Evolutionary conservation across 2,888 invertebrate species (phyloP), one percentile per base, ranked within the genome.

Genomic region (Cartodere bifasciata): DNA sequence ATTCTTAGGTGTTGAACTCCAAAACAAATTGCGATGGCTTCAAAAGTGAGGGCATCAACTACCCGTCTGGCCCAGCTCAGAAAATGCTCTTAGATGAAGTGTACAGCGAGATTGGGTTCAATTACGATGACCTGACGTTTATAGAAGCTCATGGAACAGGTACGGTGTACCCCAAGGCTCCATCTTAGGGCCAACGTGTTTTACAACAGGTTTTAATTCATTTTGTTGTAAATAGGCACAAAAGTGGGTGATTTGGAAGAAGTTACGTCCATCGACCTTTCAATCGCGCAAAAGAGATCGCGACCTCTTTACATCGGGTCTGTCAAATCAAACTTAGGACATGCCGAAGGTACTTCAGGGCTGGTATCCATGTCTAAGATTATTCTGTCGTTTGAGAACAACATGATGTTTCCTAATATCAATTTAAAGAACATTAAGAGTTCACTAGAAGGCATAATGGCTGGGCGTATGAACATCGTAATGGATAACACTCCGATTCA

Each of bases 241-340:
- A 66, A 64, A 38, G 80, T 84, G 3, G 91, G 94, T 11, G 94
- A 95, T 61, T 91, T 92, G 0, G 87, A 91, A 53, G 94, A 95
- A 59, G 64, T 88, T 32, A 65, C 75, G 42, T 82, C 87, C 0
- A 73, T 94, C 28, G 80, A 83, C 27, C 76, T 77, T 42, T 70
- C 83, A 16, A 75, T 90, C 53, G 82, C 82, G 49, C 67, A 70
- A 3, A 72, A 72, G 12, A 68, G 90, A n/a, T 72, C 67, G 0
- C 36, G 16, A 4, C 75, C 70, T 0, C 81, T 91, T 0, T 60
- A 72, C 28, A 81, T 94, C 35, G 94, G 94, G 2, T 87, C 92
- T 0, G 75, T 91, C 20, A 94, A 95, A 55, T 88, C 91, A 0
- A 94, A 92, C 58, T 68, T 92, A 55, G 94, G 95, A 0, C 94